phyloP scores from a whole-genome alignment of 2,888 invertebrate genomes.

The Ophion slaviceki region DNA sequence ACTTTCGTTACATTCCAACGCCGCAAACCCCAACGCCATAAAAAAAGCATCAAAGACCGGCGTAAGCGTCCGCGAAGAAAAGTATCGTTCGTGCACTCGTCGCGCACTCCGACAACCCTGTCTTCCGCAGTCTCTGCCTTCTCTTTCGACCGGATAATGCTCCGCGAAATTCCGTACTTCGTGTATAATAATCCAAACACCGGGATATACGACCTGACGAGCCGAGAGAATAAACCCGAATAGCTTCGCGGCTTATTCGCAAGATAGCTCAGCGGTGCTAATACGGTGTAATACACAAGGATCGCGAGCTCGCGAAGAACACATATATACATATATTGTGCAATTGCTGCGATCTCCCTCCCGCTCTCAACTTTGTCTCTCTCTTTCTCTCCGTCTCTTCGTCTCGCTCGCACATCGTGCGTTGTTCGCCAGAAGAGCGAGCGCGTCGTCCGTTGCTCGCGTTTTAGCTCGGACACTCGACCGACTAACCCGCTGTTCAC shows the following conservation, averaged over 20 bases:
- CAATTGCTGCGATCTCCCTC: constrained; percentile 41
- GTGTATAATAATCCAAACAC: background rate
- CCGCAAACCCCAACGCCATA: too few species aligned
- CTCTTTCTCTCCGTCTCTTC: constrained; percentile 14
- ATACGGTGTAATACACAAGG: too few species aligned
- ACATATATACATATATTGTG: constrained; percentile 39
- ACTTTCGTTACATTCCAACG: too few species aligned
- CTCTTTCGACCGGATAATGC: too few species aligned
- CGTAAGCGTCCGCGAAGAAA: too few species aligned
- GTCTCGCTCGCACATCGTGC: background rate
- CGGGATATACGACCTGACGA: constrained; percentile 15
- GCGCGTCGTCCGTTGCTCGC: constrained; percentile 38
- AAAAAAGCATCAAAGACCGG: too few species aligned
- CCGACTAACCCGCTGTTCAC: constrained; percentile 54
- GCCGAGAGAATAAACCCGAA: constrained; percentile 23
- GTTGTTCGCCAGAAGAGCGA: constrained; percentile 38
- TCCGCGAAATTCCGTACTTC: too few species aligned
- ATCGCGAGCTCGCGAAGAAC: background rate
- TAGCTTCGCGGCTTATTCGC: constrained; percentile 27
- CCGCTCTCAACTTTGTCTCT: constrained; percentile 13
- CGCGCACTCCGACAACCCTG: too few species aligned
- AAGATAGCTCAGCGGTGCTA: constrained; percentile 16
- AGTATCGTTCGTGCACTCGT: too few species aligned
- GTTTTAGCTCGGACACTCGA: constrained; percentile 55
- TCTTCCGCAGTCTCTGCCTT: background rate